Evolutionary conservation across 2,113 vertebrate species (phyloP), one percentile per base, ranked within the genome.

Genomic region (Rhea americana): DNA sequence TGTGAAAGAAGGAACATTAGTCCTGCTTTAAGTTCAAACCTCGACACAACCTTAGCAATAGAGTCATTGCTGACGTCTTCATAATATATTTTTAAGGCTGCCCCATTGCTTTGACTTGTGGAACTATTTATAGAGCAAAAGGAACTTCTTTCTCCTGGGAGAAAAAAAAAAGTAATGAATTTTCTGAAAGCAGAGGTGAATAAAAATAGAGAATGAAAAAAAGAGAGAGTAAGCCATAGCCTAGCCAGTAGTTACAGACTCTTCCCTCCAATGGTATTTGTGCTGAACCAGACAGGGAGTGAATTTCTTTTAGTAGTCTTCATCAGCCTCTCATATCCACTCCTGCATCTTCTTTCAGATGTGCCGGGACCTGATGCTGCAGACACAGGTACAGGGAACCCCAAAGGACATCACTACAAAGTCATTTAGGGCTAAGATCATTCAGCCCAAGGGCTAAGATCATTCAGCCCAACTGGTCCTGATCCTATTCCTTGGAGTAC

Each of bases 81-180:
- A 59, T 91, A 94, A 94, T 53, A 65, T 68, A 93, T 95, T 95
- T 96, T 94, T 94, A 90, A 96, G 87, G 85, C 77, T 51, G 83
- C 26, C 90, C 85, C 77, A 63, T 92, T 2, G 1, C 85, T 96
- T 96, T 95, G 91, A 81, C 76, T 96, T 89, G 71, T 76, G 59
- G 80, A 94, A 47, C 65, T 95, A 96, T 96, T 97, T 96, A 96
- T 97, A 97, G 89, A 97, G 95, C 87, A 94, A 95, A 97, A 94
- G 68, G 88, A 91, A 66, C 82, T 91, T 93, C 93, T 85, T 87
- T 87, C 39, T 95, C 74, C 72, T 72, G 58, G 66, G 87, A 37
- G 26, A 32, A 73, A 82, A 78, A 35, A 62, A 71, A 95, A 95
- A 50, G 53, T 22, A 89, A 93, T 45, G 71, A 72, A 74, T 91